Percentiles rank a stretch among this genome's conserved stretches.
phyloP scores from a whole-genome alignment of 1,140 invertebrate species.

The Diorhabda sublineata region DNA sequence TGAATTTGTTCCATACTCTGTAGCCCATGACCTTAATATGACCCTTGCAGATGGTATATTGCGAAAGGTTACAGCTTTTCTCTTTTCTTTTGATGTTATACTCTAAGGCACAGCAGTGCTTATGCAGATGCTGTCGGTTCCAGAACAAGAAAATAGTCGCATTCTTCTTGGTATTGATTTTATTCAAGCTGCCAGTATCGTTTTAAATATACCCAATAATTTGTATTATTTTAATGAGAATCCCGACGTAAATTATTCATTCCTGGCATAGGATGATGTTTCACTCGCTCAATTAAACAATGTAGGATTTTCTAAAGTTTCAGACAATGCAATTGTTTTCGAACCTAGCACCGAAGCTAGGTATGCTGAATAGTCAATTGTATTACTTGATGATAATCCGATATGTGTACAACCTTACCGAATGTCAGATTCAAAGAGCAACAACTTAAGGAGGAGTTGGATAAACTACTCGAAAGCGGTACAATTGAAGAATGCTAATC shows the following conservation, averaged over 20 bases:
- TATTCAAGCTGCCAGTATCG: background rate
- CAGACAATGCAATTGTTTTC: conserved; percentile 1
- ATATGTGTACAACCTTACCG: too few relatives aligned
- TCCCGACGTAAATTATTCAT: too few relatives aligned
- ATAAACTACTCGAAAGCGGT: too few relatives aligned
- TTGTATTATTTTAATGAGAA: background rate
- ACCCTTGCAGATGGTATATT: background rate
- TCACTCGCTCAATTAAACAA: too few relatives aligned
- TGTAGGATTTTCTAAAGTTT: too few relatives aligned
- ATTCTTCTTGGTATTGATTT: background rate
- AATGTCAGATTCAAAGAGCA: too few relatives aligned
- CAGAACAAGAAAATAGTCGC: conserved; percentile 1
- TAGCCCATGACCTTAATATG: background rate
- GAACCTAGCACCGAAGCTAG: background rate
- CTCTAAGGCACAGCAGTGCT: background rate
- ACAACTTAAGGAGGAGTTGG: too few relatives aligned
- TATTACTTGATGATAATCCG: too few relatives aligned
- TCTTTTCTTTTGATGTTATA: background rate
- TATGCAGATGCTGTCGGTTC: background rate
- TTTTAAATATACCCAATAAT: conserved; percentile 4
- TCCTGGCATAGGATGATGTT: too few relatives aligned
- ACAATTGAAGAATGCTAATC: too few relatives aligned
- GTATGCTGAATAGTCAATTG: too few relatives aligned
- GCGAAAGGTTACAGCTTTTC: background rate
- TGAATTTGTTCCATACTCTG: background rate